Base-by-base conservation (phyloP, 1,140 invertebrate species). In the Cotesia glomerata region DNA sequence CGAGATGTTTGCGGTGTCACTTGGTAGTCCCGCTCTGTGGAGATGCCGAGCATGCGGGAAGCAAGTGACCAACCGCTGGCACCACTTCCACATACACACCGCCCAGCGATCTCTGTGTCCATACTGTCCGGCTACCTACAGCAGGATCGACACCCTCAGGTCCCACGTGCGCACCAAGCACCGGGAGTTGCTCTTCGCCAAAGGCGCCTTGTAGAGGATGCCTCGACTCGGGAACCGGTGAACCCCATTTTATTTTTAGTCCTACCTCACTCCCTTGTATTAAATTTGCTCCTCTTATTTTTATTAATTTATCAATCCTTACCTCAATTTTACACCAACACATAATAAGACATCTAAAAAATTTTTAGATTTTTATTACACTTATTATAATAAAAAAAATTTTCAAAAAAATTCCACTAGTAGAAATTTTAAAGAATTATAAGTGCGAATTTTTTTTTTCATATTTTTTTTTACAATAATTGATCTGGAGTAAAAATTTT, bases 61-160 rank as follows among this genome's bases (percentile, higher is more conserved):
- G 89, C 91, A 94, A 87, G 94, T 95, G 69, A 93, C 93, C 81
- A 95, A 95, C 86, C 88, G 93, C 80, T 95, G 94, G 93, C 94
- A 95, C 86, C 94, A 95, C 87, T 93, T 91, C 87, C 93, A 95
- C 86, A 93, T 92, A 75, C 94, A 95, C 84, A 93, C 92, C 52
- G 90, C 92, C 62, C 91, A 93, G 85, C 89, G 93, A 75, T 94
- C 92, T 73, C 90, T 90, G 77, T 95, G 94, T 84, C 93, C 93
- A 45, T 94, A 94, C 84, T 95, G 94, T 87, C 91, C 92, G 72
- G 93, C 93, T 77, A 93, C 93, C 58, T 95, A 95, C 88, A 94
- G 93, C 87, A 91, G 94, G 81, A 94, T 94, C 80, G 94, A 95
- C 87, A 94, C 93, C 16, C 87, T 95, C 76, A 90, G 93, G 78